These are phyloP conservation scores for Drosophila chauvacae DNA, from an alignment of 1,140 invertebrate species.

Conservation along the genomic window DNA sequence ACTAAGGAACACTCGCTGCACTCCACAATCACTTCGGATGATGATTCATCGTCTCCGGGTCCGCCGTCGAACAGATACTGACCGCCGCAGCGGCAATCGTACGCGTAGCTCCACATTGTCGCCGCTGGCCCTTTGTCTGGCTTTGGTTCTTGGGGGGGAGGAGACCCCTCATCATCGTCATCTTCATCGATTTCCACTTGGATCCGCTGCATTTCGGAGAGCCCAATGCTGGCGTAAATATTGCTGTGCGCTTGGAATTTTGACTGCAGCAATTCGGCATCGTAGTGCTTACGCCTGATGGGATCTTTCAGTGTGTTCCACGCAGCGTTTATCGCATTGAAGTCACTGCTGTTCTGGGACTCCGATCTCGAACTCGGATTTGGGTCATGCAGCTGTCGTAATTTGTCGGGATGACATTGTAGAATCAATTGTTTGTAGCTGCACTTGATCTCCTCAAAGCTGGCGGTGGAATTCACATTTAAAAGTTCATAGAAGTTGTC, in stretches of 20 bases:
- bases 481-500: constrained; percentile 73
- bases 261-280: constrained; percentile 79
- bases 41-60: constrained; percentile 54
- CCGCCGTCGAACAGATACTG: constrained; percentile 77
- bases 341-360: constrained; percentile 45
- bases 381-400: constrained; percentile 67
- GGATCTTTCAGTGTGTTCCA: constrained; percentile 84
- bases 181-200: constrained; percentile 36
- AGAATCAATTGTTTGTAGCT: constrained; percentile 83
- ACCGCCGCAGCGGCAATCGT: constrained; percentile 81
- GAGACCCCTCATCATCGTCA: neutral
- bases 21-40: constrained; percentile 80
- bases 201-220: constrained; percentile 66
- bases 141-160: constrained; percentile 14
- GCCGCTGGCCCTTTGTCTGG: constrained; percentile 60
- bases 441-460: constrained; percentile 72
- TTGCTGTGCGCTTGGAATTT: constrained; percentile 78
- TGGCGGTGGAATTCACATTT: constrained; percentile 59
- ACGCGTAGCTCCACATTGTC: constrained; percentile 62
- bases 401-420: constrained; percentile 84
- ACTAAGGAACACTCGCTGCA: constrained; percentile 83
- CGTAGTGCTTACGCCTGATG: constrained; percentile 75
- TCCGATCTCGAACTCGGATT: constrained; percentile 42
- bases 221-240: constrained; percentile 67
- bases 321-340: constrained; percentile 78